A percentile compares a stretch with the other conserved stretches of the same genome.
Evolutionary conservation across 2,888 invertebrate species (phyloP).

Genomic region (Xanthia icteritia): DNA sequence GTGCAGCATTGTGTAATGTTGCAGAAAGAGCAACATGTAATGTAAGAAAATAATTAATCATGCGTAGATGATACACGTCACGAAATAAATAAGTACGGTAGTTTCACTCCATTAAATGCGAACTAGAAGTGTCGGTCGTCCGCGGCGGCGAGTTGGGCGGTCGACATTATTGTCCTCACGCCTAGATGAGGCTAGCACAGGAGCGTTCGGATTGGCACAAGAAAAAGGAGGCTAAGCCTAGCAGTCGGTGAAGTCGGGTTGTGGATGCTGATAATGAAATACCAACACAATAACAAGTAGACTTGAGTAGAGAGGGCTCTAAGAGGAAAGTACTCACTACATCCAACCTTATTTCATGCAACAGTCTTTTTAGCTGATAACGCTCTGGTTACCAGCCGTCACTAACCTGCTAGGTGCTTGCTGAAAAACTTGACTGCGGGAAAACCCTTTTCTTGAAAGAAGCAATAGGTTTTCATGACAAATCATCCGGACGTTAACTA

Average conservation of each 20-base stretch:
- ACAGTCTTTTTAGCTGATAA: not conserved
- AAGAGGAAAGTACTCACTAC: not conserved
- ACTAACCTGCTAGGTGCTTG: not conserved
- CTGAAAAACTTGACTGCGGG: not conserved
- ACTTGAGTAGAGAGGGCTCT: not conserved
- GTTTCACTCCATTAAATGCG: constrained; percentile 12
- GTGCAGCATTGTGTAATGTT: constrained; percentile 42
- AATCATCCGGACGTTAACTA: not conserved
- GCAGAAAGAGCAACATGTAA: constrained; percentile 33
- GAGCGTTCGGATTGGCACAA: not conserved
- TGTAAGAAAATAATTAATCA: constrained; percentile 50
- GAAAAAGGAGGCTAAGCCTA: not conserved
- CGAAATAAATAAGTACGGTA: constrained; percentile 23
- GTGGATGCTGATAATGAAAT: not conserved
- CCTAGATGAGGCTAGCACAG: not conserved
- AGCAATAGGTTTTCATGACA: not conserved
- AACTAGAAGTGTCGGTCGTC: not conserved
- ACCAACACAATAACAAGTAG: not conserved
- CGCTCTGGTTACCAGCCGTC: not conserved
- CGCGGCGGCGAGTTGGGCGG: not conserved
- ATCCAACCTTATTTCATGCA: not conserved
- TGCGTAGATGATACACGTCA: constrained; percentile 41
- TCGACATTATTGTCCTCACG: not conserved
- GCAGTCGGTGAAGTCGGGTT: not conserved
- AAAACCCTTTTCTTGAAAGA: not conserved